Conservation (phyloP, 1,140 invertebrate genomes). For the Nylanderia fulva region DNA sequence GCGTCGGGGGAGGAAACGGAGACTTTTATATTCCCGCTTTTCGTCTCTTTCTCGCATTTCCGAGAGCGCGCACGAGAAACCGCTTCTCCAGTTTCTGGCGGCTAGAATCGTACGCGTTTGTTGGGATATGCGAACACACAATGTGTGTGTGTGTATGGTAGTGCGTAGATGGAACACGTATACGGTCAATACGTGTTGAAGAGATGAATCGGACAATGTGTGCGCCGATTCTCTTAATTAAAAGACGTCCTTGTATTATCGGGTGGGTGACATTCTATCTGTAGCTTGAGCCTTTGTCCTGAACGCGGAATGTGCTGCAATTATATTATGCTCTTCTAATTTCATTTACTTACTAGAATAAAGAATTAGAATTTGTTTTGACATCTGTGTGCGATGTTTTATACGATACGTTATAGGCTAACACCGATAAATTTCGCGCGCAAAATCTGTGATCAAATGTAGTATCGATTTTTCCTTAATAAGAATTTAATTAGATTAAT, state of each 20-base stretch:
- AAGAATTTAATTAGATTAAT: conserved; percentile 12
- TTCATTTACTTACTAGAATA: too few relatives aligned
- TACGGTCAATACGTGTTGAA: not conserved
- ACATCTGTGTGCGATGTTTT: too few relatives aligned
- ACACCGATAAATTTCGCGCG: too few relatives aligned
- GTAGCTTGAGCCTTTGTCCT: conserved; percentile 70
- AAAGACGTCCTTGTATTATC: conserved; percentile 62
- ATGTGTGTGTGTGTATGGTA: not conserved
- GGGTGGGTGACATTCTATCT: conserved; percentile 56
- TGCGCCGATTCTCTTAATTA: conserved; percentile 47
- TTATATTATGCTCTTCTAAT: not conserved
- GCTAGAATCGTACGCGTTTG: conserved; percentile 6
- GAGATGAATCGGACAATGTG: not conserved
- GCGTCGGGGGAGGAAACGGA: conserved; percentile 8
- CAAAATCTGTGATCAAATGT: too few relatives aligned
- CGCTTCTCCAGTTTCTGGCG: conserved; percentile 11
- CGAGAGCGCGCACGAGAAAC: not conserved
- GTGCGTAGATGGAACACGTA: not conserved
- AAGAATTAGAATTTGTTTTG: too few relatives aligned
- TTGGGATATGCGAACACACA: not conserved
- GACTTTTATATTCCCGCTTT: conserved; percentile 59
- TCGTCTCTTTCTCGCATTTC: conserved; percentile 27
- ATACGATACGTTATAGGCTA: too few relatives aligned
- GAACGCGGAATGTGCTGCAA: conserved; percentile 56
- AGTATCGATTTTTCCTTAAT: not conserved